These are phyloP conservation scores for Microtus oregoni DNA, from an alignment of 2,113 vertebrate genomes.

Conservation along the genomic window DNA sequence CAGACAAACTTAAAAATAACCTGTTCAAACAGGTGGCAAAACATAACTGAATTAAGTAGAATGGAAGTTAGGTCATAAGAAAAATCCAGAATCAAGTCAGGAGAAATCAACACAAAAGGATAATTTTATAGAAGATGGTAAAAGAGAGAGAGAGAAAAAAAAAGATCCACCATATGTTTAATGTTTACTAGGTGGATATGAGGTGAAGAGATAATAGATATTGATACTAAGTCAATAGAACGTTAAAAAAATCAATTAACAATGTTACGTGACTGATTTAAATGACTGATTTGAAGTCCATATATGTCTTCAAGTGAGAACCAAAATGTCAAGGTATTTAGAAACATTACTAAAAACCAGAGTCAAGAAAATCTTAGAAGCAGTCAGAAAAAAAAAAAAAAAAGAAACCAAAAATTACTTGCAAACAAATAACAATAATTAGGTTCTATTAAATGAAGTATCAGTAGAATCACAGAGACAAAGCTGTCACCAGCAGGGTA, in stretches of 20 bases:
- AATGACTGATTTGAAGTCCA: background rate
- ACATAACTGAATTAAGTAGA: background rate
- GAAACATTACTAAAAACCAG: background rate
- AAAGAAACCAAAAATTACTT: background rate
- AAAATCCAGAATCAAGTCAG: conserved; percentile 34
- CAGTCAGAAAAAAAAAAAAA: background rate
- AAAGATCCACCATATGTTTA: background rate
- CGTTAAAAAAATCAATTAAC: background rate
- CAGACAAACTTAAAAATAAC: conserved; percentile 43
- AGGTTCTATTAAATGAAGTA: background rate
- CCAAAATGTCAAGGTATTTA: background rate
- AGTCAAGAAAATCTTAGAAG: conserved; percentile 8
- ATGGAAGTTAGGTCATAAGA: conserved; percentile 26
- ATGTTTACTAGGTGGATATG: background rate
- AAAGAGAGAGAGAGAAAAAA: background rate
- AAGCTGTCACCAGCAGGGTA: too few relatives aligned
- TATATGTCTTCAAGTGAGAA: background rate
- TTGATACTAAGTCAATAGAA: background rate
- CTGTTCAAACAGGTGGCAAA: conserved; percentile 3
- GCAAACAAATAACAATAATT: conserved; percentile 2
- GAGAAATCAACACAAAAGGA: conserved; percentile 1
- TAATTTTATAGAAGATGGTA: conserved; percentile 10
- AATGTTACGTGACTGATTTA: background rate
- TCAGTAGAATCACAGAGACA: too few relatives aligned
- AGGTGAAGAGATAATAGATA: background rate